Evolutionary conservation across 2,113 vertebrate species (phyloP).

Genomic region (Xenopus borealis): DNA sequence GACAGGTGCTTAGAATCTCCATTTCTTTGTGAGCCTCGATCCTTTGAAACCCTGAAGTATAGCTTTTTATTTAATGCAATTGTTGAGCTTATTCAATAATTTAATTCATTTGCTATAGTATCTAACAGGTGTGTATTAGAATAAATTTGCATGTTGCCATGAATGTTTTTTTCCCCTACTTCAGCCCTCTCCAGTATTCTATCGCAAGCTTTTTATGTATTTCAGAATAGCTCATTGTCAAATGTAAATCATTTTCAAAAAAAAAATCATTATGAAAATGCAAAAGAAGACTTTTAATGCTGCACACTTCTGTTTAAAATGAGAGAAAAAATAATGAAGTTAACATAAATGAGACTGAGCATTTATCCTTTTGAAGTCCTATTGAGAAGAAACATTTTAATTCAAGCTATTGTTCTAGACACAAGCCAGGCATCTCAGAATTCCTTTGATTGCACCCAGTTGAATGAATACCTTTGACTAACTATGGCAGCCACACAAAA

Average conservation of each 20-base stretch:
- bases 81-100: constrained; percentile 31
- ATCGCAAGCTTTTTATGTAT: constrained; percentile 28
- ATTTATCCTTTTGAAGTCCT: constrained; percentile 29
- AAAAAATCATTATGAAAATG: constrained; percentile 20
- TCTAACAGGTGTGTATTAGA: constrained; percentile 41
- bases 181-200: constrained; percentile 10
- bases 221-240: constrained; percentile 33
- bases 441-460: constrained; percentile 34
- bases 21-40: constrained; percentile 5
- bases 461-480: constrained; percentile 28
- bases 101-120: constrained; percentile 25
- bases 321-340: constrained; percentile 33
- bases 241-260: constrained; percentile 38
- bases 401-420: constrained; percentile 35
- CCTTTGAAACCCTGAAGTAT: constrained; percentile 16
- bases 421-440: constrained; percentile 24
- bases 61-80: constrained; percentile 25
- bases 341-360: constrained; percentile 12
- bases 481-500: constrained; percentile 2
- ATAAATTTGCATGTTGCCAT: constrained; percentile 41
- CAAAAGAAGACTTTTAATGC: constrained; percentile 28
- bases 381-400: constrained; percentile 33
- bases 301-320: neutral
- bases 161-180: constrained; percentile 19
- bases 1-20: constrained; percentile 12